Evolutionary conservation across 2,113 vertebrate species (phyloP), one percentile per base, ranked within the genome.

Genomic region (Tyrannus savana): DNA sequence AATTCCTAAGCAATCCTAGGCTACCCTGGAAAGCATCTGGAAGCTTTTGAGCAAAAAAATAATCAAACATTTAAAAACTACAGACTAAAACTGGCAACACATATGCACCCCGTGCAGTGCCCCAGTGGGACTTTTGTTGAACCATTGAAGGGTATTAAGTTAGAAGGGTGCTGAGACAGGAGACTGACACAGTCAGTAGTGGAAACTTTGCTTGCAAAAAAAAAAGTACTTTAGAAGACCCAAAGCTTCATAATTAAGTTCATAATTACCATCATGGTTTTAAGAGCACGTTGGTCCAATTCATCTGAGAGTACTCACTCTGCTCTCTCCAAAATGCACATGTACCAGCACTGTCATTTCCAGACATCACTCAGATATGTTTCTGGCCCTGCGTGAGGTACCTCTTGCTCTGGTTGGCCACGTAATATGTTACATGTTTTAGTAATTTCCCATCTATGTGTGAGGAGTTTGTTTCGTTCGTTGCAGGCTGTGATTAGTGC

Each of bases 101-200:
- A 25, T 0, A 0, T 3, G 23, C 2, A 27, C 3, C 53, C 33
- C 1, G 1, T 28, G 16, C 52, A 33, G 30, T 39, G 50, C 39
- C 47, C 44, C 35, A 14, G 63, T 33, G 60, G 37, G 64, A 71
- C 17, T 52, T 92, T n/a, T 77, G 39, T 42, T 62, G 42, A 35
- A 39, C 39, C 2, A 0, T 4, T 81, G 59, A 35, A 35, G 37
- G 18, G 4, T 76, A 19, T 42, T 50, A 21, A 59, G 19, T 56
- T 66, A 37, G 44, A 79, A 63, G 16, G 42, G 19, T 62, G 53
- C 31, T 46, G 41, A 66, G 56, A 35, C 21, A 60, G 62, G 62
- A 39, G 62, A 28, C 31, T n/a, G 15, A 35, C 15, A 37, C 14
- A 9, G 42, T 42, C 49, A n/a, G 3, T 30, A 58, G 62, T 14